Percentiles rank a stretch among this genome's conserved stretches.
Conservation (phyloP, 2,797 vertebrate genomes). For the Balearica regulorum region DNA sequence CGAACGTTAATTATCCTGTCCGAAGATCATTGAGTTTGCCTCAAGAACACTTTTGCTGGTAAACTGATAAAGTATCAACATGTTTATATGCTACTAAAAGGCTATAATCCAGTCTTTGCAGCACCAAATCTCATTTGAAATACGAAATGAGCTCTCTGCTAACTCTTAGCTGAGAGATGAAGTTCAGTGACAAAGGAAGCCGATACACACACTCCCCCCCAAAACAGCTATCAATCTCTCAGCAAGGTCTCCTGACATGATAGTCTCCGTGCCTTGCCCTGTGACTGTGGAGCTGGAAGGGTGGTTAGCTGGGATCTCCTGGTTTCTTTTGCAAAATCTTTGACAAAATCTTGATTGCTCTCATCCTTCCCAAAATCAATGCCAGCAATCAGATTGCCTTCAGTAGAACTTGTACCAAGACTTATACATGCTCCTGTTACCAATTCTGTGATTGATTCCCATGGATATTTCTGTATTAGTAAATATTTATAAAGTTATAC, state of each 20-base stretch:
- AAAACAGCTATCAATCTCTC: not conserved
- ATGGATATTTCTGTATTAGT: not conserved
- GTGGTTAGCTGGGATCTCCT: not conserved
- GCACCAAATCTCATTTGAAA: not conserved
- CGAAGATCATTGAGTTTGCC: not conserved
- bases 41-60: not conserved
- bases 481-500: slow-evolving; percentile 15
- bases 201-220: not conserved
- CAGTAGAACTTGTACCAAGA: not conserved
- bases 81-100: not conserved
- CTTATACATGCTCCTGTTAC: not conserved
- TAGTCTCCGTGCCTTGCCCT: not conserved
- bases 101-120: not conserved
- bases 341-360: not conserved
- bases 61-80: not conserved
- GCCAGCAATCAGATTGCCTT: not conserved
- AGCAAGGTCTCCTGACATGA: not conserved
- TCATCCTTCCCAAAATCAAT: not conserved
- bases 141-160: not conserved
- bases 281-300: not conserved
- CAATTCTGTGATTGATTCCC: not conserved
- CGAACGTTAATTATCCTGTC: not conserved
- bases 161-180: not conserved
- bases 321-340: not conserved
- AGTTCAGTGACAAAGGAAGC: not conserved